Base-by-base conservation (phyloP, 64 coral and sea anemone species). In the Pocillopora verrucosa region DNA sequence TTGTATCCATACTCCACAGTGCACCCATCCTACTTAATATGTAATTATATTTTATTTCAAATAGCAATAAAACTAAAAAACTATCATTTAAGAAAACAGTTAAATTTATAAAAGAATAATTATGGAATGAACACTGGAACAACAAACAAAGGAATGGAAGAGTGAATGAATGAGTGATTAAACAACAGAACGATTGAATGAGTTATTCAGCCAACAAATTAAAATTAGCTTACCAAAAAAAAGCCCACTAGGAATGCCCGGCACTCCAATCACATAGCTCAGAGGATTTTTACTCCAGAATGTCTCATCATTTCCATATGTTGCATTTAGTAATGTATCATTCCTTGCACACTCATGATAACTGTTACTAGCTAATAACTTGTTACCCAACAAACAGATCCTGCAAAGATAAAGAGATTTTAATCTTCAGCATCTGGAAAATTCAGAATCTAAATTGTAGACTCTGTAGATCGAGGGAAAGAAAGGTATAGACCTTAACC, bases 301-400 rank as follows among this genome's bases (percentile, higher is more conserved):
- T 14, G 17, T 11, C 77, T 65, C 72, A 77, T 88, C 82, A 35
- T 84, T 75, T 57, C 90, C 77, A 75, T 96, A 96, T 3, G 94
- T 91, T 80, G 80, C 70, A 35, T 56, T 77, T 10, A 98, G 80
- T 19, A 89, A 74, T 4, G 96, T 86, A 60, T 98, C 96, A 82
- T 95, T 98, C 37, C 86, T 89, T 20, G 88, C 93, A 69, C 96
- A 98, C 11, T 78, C 74, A 62, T 65, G 58, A 85, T 95, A 98
- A 69, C 90, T 94, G 58, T 26, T 93, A 74, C 87, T 76, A 9
- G 96, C 88, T 36, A 98, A 75, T 19, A 95, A 61, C 25, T 87
- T 89, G 51, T 94, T 72, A 86, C 96, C 96, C 16, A 98, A 60
- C 63, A 98, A 56, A 75, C 96, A 98, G 58, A 98, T 93, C 41